Base-by-base conservation (phyloP, 2,797 vertebrate genomes). In the Syngnathus rostellatus region DNA sequence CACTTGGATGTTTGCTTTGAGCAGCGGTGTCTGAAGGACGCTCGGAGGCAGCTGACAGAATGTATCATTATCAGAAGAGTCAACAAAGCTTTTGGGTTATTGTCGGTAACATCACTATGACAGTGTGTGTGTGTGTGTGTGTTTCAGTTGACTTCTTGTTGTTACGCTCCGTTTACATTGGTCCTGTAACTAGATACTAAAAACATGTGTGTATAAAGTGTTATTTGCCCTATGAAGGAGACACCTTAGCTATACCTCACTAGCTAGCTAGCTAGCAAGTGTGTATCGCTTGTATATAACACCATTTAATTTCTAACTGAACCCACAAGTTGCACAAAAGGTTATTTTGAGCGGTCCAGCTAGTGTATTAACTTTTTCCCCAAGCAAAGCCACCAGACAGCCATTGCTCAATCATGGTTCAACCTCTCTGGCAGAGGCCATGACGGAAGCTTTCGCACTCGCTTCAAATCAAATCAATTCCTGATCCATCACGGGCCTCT, bases 401-500 rank as follows among this genome's bases (percentile, higher is more conserved):
- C 71, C 84, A 78, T 86, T 79, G 80, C 81, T 88, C 87, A 86
- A 83, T 89, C 83, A 84, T 21, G 62, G 74, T 82, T 89, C 83
- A 84, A 37, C 80, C 81, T 83, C 79, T 82, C 65, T 83, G 85
- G 77, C 86, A 86, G 82, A 79, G 85, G 88, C 80, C 87, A 84
- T 66, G 71, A 77, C 69, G 43, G 67, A 75, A 54, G 82, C 84
- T 84, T 82, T 87, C 83, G 85, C 82, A 84, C 83, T 89, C 80
- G 77, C 85, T 90, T 86, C 77, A 90, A 90, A 91, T 91, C 86
- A 90, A 89, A 91, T 89, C 85, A 90, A 83, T 85, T 86, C 85
- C 87, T 91, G 89, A 92, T 92, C 91, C 89, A 87, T 92, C 91
- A 91, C 77, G 80, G 79, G 76, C 79, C 72, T 76, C 65, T 70